Conservation (phyloP, 2,797 vertebrate genomes). For the Huso huso region DNA sequence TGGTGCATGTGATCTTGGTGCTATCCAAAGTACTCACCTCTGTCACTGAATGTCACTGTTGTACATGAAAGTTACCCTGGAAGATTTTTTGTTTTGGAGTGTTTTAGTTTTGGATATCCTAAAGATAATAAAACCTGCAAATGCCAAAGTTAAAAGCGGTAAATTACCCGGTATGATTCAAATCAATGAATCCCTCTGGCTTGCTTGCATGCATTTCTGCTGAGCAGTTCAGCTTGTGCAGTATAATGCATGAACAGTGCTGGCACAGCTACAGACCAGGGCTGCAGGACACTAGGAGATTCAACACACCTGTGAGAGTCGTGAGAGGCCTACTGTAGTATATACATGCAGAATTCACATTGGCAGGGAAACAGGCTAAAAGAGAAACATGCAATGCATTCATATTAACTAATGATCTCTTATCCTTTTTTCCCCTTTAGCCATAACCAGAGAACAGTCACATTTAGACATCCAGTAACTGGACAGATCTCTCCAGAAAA, state of each 20-base stretch:
- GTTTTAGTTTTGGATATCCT: slow-evolving; percentile 30
- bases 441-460: slow-evolving; percentile 86
- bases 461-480: slow-evolving; percentile 91
- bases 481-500: slow-evolving; percentile 94
- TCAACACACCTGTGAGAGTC: slow-evolving; percentile 23
- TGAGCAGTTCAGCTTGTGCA: slow-evolving; percentile 37
- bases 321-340: slow-evolving; percentile 22
- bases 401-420: slow-evolving; percentile 6
- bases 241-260: slow-evolving; percentile 37
- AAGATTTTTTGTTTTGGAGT: not conserved
- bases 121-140: slow-evolving; percentile 42
- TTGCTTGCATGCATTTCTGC: slow-evolving; percentile 29
- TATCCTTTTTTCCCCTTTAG: slow-evolving; percentile 50
- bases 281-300: slow-evolving; percentile 29
- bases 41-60: too few species aligned
- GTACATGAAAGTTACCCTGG: too few species aligned
- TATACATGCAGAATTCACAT: slow-evolving; percentile 28
- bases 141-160: slow-evolving; percentile 48
- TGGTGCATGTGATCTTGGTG: too few species aligned
- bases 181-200: slow-evolving; percentile 49
- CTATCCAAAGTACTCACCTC: too few species aligned
- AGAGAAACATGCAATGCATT: slow-evolving; percentile 12
- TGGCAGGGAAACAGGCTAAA: slow-evolving; percentile 10
- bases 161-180: slow-evolving; percentile 44
- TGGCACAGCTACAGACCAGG: slow-evolving; percentile 24